Evolutionary conservation across 1,140 invertebrate species (phyloP).

Genomic region (Drosophila sp.): DNA sequence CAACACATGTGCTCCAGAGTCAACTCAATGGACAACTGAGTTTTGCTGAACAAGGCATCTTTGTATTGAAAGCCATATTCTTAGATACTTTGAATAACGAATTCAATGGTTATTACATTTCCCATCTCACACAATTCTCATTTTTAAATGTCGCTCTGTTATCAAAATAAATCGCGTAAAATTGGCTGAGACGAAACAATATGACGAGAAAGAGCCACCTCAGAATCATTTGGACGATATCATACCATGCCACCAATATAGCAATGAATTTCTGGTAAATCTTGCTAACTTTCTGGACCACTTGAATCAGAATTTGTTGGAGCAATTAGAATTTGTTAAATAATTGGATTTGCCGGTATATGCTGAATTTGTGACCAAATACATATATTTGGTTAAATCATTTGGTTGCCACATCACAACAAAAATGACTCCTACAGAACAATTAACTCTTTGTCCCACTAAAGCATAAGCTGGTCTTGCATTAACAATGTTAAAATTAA

Average conservation of each 20-base stretch:
- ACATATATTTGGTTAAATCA: conserved; percentile 71
- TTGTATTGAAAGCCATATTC: conserved; percentile 95
- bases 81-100: conserved; percentile 92
- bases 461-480: conserved; percentile 76
- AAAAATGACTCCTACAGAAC: conserved; percentile 50
- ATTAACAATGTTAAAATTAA: conserved; percentile 80
- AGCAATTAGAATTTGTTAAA: conserved; percentile 24
- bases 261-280: conserved; percentile 60
- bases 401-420: conserved; percentile 46
- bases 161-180: conserved; percentile 78
- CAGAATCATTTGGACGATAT: conserved; percentile 45
- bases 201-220: not conserved
- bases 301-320: conserved; percentile 35
- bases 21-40: conserved; percentile 84
- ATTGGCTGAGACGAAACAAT: conserved; percentile 39
- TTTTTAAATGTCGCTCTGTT: conserved; percentile 68
- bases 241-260: conserved; percentile 54
- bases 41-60: conserved; percentile 89
- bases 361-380: conserved; percentile 45
- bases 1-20: no score
- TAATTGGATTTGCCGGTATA: conserved; percentile 43
- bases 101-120: conserved; percentile 75
- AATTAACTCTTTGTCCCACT: conserved; percentile 62
- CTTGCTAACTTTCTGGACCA: conserved; percentile 47
- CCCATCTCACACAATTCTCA: conserved; percentile 74